phyloP scores from a whole-genome alignment of 2,113 vertebrate genomes.

The Peucedramus taeniatus region DNA sequence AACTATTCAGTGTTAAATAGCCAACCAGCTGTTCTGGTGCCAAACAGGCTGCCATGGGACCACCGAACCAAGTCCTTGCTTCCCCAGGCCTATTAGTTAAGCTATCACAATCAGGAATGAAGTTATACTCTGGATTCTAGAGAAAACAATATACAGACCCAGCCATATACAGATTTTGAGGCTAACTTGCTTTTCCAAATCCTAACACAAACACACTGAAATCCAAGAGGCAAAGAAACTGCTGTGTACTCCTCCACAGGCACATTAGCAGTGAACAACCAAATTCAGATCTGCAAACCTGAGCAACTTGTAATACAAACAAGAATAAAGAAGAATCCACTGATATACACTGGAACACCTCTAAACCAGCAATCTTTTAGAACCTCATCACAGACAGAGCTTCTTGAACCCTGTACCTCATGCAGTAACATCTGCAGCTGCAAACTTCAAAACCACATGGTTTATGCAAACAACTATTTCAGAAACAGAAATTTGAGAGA shows the following conservation, averaged over 20 bases:
- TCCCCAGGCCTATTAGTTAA: not conserved
- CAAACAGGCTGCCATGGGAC: not conserved
- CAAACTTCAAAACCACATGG: not conserved
- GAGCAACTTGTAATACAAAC: not conserved
- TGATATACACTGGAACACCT: not conserved
- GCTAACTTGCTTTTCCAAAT: not conserved
- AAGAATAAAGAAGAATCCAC: not conserved
- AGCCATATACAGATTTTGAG: not conserved
- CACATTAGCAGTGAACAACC: not conserved
- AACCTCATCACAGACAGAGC: not conserved
- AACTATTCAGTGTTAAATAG: not conserved
- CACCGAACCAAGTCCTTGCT: not conserved
- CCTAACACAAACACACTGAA: not conserved
- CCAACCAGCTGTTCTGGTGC: not conserved
- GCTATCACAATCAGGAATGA: not conserved
- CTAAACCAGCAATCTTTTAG: not conserved
- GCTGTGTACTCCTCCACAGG: not conserved
- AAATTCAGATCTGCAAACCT: not conserved
- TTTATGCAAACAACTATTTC: not conserved
- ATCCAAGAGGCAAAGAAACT: not conserved
- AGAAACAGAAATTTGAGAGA: not conserved
- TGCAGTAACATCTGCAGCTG: not conserved
- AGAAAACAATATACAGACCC: not conserved
- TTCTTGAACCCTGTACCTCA: not conserved
- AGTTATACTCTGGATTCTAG: not conserved